These are phyloP conservation scores for Malacosoma neustria DNA, from an alignment of 2,888 invertebrate species.

Conservation along the genomic window DNA sequence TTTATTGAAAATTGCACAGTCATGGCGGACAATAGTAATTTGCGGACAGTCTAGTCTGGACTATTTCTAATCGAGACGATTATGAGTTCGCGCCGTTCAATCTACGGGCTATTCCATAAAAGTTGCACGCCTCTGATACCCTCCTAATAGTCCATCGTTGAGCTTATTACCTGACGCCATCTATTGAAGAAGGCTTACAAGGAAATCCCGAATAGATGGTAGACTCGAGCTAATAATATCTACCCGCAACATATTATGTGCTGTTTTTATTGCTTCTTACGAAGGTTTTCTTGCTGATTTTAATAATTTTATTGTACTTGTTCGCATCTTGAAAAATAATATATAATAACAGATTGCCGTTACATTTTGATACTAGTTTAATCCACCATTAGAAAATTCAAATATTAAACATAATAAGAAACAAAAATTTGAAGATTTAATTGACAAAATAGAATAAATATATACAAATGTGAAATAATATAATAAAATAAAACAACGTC, in stretches of 20 bases:
- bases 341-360: no score
- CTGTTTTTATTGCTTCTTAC: neutral
- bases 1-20: neutral
- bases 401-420: no score
- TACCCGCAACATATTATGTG: conserved; percentile 33
- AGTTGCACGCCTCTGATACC: conserved; percentile 47
- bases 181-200: conserved; percentile 71
- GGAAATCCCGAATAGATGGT: conserved; percentile 68
- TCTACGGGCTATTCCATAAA: conserved; percentile 41
- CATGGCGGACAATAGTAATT: conserved; percentile 44
- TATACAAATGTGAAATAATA: no score
- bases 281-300: neutral
- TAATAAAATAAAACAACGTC: no score
- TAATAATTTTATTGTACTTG: neutral
- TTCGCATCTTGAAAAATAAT: no score
- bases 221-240: conserved; percentile 51
- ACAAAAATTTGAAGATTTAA: no score
- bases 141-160: conserved; percentile 65
- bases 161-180: conserved; percentile 70
- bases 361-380: no score
- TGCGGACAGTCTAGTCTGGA: conserved; percentile 35
- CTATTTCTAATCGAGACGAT: conserved; percentile 56
- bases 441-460: no score
- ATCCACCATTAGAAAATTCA: no score
- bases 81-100: conserved; percentile 40